Conservation (phyloP, 1,140 invertebrate genomes). For the Solen grandis region DNA sequence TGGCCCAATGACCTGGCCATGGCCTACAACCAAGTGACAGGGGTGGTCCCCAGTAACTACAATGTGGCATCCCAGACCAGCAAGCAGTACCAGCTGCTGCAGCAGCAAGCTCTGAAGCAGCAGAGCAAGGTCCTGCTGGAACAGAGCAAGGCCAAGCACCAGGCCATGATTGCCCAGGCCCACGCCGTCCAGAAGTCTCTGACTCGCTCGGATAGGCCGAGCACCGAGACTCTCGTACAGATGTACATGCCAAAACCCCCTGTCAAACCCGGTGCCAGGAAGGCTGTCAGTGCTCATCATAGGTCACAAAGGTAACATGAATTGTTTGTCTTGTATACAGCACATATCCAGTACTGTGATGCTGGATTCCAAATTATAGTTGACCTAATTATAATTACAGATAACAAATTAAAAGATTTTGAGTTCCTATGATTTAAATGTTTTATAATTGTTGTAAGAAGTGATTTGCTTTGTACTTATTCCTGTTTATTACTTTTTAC, state of each 20-base stretch:
- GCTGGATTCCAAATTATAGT: too few relatives aligned
- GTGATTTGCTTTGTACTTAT: neutral
- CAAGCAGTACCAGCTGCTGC: constrained; percentile 72
- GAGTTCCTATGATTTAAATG: too few relatives aligned
- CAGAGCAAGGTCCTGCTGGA: constrained; percentile 71
- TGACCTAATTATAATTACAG: too few relatives aligned
- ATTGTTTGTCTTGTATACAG: neutral
- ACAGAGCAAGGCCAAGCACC: constrained; percentile 78
- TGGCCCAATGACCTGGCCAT: constrained; percentile 70
- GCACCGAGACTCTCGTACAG: constrained; percentile 50
- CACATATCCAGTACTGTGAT: too few relatives aligned
- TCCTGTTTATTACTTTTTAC: neutral
- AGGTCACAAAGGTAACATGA: constrained; percentile 69
- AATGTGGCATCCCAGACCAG: constrained; percentile 69
- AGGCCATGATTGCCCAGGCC: constrained; percentile 79
- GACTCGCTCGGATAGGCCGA: constrained; percentile 17
- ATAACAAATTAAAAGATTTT: too few relatives aligned
- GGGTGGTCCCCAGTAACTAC: constrained; percentile 70
- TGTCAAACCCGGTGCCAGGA: constrained; percentile 56
- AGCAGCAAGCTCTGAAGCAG: constrained; percentile 67
- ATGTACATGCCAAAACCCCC: constrained; percentile 75
- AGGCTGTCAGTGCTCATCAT: constrained; percentile 62
- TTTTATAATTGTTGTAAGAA: too few relatives aligned
- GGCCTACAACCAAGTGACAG: constrained; percentile 74
- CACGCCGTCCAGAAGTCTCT: constrained; percentile 73